Percentiles rank a stretch among this genome's conserved stretches.
Conservation (phyloP, 2,113 vertebrate species). For the Gulo gulo region DNA sequence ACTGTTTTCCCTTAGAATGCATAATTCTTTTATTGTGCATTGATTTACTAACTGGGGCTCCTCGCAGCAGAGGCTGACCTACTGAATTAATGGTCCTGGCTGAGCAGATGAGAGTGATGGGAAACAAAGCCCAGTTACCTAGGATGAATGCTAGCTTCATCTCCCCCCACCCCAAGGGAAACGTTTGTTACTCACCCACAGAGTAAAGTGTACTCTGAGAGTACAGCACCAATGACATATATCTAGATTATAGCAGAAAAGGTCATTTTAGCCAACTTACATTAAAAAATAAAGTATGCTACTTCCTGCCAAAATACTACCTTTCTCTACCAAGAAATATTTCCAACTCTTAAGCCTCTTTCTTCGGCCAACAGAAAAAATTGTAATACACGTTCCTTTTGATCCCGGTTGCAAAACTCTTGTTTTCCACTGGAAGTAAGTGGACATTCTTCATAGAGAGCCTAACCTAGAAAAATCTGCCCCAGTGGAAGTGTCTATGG, state of each 20-base stretch:
- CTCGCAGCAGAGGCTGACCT: constrained; percentile 47
- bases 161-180: background rate
- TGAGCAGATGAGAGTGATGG: constrained; percentile 40
- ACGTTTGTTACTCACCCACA: background rate
- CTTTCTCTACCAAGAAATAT: background rate
- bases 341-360: background rate
- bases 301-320: background rate
- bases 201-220: background rate
- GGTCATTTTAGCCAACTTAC: background rate
- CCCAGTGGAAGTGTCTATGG: background rate
- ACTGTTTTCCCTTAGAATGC: background rate
- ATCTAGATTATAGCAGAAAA: background rate
- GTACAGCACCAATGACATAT: background rate
- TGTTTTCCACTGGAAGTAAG: background rate
- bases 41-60: background rate
- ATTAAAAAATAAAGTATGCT: background rate
- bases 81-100: constrained; percentile 35
- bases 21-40: background rate
- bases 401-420: background rate
- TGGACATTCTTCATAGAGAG: background rate
- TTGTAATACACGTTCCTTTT: background rate
- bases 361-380: background rate
- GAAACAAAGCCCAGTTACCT: background rate
- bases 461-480: background rate
- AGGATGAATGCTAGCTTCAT: constrained; percentile 14